A percentile compares a stretch with the other conserved stretches of the same genome.
These are phyloP conservation scores for Staurois parvus DNA, from an alignment of 2,797 vertebrate genomes.

Conservation along the genomic window DNA sequence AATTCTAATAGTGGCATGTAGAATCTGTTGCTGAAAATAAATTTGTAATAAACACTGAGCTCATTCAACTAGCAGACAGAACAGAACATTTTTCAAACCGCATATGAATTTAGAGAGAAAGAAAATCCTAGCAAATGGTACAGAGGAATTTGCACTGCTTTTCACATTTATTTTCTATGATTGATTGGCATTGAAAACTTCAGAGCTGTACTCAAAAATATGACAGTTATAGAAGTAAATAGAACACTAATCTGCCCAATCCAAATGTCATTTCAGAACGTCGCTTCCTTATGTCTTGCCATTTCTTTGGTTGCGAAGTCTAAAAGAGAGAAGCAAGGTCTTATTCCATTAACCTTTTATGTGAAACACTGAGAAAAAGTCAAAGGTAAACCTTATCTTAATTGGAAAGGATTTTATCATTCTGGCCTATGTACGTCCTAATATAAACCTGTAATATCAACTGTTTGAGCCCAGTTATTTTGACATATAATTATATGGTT, in stretches of 20 bases:
- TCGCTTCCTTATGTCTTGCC: conserved; percentile 2
- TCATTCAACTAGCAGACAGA: background rate
- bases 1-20: conserved; percentile 22
- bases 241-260: conserved; percentile 31
- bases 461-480: background rate
- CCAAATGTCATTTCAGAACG: conserved; percentile 44
- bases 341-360: conserved; percentile 53
- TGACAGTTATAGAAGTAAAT: background rate
- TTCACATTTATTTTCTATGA: background rate
- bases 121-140: background rate
- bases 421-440: background rate
- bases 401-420: conserved; percentile 46
- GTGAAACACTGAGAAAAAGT: conserved; percentile 35
- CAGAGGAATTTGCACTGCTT: background rate
- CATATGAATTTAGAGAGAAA: background rate
- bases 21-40: conserved; percentile 21
- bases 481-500: conserved; percentile 20
- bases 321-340: conserved; percentile 17
- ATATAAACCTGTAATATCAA: conserved; percentile 25
- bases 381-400: conserved; percentile 49
- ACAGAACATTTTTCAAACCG: background rate
- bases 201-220: background rate
- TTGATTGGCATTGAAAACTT: conserved; percentile 11
- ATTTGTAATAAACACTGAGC: background rate
- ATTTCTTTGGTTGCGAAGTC: conserved; percentile 26